phyloP scores from a whole-genome alignment of 2,113 vertebrate genomes.

The Equus przewalskii region DNA sequence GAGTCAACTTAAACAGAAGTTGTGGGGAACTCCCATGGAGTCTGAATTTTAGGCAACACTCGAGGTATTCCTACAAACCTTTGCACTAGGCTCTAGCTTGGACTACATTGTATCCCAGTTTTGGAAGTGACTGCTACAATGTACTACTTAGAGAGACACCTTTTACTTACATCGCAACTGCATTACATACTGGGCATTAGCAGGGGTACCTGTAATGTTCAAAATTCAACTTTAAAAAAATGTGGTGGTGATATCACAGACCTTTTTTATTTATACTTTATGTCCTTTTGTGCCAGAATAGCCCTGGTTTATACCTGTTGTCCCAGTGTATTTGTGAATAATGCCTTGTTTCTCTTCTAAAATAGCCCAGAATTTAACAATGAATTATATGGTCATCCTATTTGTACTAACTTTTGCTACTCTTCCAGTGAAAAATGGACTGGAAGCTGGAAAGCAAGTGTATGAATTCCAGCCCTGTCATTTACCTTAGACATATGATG shows the following conservation, averaged over 20 bases:
- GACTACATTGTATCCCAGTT: background rate
- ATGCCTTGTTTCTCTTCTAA: background rate
- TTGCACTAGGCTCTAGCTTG: background rate
- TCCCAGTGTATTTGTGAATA: background rate
- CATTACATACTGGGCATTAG: background rate
- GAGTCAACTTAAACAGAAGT: background rate
- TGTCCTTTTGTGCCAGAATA: background rate
- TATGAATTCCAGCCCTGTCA: background rate
- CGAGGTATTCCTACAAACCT: background rate
- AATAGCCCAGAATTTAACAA: background rate
- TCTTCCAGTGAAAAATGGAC: background rate
- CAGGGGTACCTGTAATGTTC: background rate
- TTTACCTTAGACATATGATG: background rate
- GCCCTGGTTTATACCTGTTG: background rate
- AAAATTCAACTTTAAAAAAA: slow-evolving; percentile 20
- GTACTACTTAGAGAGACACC: background rate
- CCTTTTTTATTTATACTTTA: background rate
- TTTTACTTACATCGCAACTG: background rate
- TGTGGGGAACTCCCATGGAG: background rate
- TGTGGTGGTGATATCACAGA: background rate
- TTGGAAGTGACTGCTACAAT: background rate
- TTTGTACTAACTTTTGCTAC: background rate
- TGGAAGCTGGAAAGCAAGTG: background rate
- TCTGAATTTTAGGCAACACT: background rate
- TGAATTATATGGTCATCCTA: background rate